These are phyloP conservation scores for Boleophthalmus pectinirostris DNA, from an alignment of 2,113 vertebrate genomes.

Conservation along the genomic window DNA sequence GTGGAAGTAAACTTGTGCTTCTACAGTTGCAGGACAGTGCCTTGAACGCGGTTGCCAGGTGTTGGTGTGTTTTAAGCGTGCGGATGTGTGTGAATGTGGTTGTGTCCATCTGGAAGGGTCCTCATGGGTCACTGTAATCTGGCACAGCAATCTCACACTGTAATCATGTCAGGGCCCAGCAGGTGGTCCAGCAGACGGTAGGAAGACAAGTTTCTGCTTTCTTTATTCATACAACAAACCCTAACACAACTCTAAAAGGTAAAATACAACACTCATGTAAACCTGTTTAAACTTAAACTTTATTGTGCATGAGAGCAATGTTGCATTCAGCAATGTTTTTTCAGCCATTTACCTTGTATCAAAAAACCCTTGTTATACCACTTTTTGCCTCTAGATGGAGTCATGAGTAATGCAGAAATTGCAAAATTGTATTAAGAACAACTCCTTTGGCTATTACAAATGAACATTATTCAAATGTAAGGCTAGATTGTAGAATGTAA, in stretches of 20 bases:
- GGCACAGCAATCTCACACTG: slow-evolving; percentile 67
- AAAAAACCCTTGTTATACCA: background rate
- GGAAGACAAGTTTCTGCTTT: slow-evolving; percentile 57
- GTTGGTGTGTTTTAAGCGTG: slow-evolving; percentile 35
- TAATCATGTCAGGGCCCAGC: slow-evolving; percentile 69
- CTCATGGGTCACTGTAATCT: slow-evolving; percentile 70
- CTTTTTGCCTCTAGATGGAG: background rate
- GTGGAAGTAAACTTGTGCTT: slow-evolving; percentile 39
- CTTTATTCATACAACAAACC: slow-evolving; percentile 31
- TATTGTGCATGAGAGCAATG: background rate
- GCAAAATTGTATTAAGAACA: background rate
- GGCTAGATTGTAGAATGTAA: too few species aligned
- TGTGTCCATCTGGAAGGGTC: slow-evolving; percentile 70
- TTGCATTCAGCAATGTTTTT: background rate
- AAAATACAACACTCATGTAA: background rate
- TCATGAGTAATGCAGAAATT: background rate
- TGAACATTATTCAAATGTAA: too few species aligned
- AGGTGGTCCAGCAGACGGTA: slow-evolving; percentile 68
- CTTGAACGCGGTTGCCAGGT: slow-evolving; percentile 59
- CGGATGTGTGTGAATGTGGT: slow-evolving; percentile 31
- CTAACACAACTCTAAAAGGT: slow-evolving; percentile 5
- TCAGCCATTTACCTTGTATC: background rate
- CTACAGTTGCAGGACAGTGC: slow-evolving; percentile 31
- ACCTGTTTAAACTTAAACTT: background rate
- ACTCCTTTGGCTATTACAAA: background rate